Conservation (phyloP, 2,888 invertebrate genomes). For the Ectropis crepuscularia region DNA sequence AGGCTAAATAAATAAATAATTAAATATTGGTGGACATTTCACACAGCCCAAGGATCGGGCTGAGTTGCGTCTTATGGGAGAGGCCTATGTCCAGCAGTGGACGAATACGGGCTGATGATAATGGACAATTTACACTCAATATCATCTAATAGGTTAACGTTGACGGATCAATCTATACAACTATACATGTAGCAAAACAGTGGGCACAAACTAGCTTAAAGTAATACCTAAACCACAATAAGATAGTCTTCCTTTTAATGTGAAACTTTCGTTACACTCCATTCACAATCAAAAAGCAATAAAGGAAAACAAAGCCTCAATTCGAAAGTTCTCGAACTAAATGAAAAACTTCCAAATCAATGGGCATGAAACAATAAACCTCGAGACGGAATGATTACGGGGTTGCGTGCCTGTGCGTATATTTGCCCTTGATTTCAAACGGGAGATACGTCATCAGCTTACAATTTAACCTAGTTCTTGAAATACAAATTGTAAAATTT, state of each 20-base stretch:
- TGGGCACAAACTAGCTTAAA: no score
- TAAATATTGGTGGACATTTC: no score
- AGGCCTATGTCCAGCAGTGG: no score
- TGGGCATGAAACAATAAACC: slow-evolving; percentile 39
- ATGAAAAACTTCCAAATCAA: slow-evolving; percentile 40
- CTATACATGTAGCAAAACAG: no score
- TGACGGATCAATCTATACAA: no score
- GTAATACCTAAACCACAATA: no score
- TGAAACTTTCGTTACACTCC: slow-evolving; percentile 1
- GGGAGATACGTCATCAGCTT: slow-evolving; percentile 9
- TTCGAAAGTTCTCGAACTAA: slow-evolving; percentile 33
- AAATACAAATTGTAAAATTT: background rate
- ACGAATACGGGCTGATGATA: no score
- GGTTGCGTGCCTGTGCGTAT: slow-evolving; percentile 34
- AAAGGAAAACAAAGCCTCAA: slow-evolving; percentile 22
- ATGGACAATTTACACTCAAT: no score
- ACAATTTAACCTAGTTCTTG: background rate
- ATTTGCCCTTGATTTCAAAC: background rate
- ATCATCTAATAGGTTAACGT: no score
- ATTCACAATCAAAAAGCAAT: slow-evolving; percentile 34
- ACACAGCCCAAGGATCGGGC: no score
- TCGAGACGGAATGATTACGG: slow-evolving; percentile 38
- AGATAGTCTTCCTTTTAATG: background rate
- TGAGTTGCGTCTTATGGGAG: no score
- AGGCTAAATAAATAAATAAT: no score